Conservation (phyloP, 2,888 invertebrate genomes). For the Galerucella nymphaeae region DNA sequence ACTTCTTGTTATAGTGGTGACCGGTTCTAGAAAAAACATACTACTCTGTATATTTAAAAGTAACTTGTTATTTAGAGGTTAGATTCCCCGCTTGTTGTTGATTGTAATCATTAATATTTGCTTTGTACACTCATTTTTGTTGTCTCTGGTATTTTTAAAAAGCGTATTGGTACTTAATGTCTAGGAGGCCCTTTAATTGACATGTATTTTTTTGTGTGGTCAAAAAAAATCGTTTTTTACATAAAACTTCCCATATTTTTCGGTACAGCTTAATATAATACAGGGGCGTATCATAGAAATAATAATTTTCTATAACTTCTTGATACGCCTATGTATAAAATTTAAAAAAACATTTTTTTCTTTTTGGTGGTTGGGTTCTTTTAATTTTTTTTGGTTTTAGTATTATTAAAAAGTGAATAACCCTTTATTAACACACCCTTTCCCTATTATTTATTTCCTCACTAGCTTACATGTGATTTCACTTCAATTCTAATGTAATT, state of each 20-base stretch:
- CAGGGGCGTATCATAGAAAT: no score
- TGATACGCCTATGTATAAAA: no score
- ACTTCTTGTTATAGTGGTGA: background rate
- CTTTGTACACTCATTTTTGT: slow-evolving; percentile 29
- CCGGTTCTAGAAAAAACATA: background rate
- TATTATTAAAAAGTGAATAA: slow-evolving; percentile 28
- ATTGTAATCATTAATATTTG: slow-evolving; percentile 37
- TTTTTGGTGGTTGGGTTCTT: slow-evolving; percentile 50
- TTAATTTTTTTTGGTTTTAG: slow-evolving; percentile 34
- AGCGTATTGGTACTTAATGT: slow-evolving; percentile 14
- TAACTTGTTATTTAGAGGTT: slow-evolving; percentile 42
- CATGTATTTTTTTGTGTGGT: background rate
- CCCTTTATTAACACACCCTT: slow-evolving; percentile 35
- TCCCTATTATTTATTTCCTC: slow-evolving; percentile 28
- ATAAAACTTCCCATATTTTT: no score
- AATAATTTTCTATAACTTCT: no score
- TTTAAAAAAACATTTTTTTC: slow-evolving; percentile 13
- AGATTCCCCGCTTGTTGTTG: slow-evolving; percentile 47
- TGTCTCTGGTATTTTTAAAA: slow-evolving; percentile 10
- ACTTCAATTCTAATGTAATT: slow-evolving; percentile 33
- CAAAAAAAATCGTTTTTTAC: background rate
- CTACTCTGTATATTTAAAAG: slow-evolving; percentile 30
- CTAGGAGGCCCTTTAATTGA: background rate
- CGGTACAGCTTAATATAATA: no score
- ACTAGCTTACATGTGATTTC: slow-evolving; percentile 13